These are phyloP conservation scores for Acrocephalus kingi DNA, from an alignment of 2,113 vertebrate genomes.

Conservation along the genomic window DNA sequence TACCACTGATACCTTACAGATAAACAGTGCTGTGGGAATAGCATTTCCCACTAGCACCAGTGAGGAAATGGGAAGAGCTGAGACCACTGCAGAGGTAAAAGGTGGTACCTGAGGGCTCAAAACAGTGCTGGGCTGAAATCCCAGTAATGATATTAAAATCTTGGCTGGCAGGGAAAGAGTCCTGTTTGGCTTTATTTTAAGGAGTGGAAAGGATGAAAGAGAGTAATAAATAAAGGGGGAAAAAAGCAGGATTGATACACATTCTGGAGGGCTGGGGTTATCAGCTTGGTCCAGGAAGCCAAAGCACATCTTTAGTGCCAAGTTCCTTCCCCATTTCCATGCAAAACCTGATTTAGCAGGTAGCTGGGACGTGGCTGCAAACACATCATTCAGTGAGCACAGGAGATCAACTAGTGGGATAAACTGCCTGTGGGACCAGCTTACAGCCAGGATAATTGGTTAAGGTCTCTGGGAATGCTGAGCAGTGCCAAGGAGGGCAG, in stretches of 20 bases:
- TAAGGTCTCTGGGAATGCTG: not conserved
- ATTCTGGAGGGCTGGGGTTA: not conserved
- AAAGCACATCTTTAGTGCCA: not conserved
- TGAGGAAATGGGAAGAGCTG: not conserved
- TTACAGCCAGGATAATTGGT: not conserved
- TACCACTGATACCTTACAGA: fast-evolving
- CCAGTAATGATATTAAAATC: not conserved
- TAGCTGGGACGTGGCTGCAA: not conserved
- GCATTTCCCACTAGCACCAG: not conserved
- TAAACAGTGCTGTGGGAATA: not conserved
- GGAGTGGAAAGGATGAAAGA: not conserved
- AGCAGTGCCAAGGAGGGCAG: not conserved
- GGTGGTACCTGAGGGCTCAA: not conserved
- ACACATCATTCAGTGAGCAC: not conserved
- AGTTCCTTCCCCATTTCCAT: not conserved
- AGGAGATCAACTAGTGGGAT: not conserved
- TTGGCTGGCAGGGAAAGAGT: not conserved
- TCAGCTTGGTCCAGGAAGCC: not conserved
- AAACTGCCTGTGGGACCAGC: not conserved
- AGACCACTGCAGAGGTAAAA: not conserved
- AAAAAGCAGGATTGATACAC: not conserved
- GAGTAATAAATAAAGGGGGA: not conserved
- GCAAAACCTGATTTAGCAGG: not conserved
- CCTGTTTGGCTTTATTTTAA: not conserved
- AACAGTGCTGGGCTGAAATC: not conserved